Conservation (phyloP, 2,888 invertebrate species). For the Ashinkailepas kermadecensis region DNA sequence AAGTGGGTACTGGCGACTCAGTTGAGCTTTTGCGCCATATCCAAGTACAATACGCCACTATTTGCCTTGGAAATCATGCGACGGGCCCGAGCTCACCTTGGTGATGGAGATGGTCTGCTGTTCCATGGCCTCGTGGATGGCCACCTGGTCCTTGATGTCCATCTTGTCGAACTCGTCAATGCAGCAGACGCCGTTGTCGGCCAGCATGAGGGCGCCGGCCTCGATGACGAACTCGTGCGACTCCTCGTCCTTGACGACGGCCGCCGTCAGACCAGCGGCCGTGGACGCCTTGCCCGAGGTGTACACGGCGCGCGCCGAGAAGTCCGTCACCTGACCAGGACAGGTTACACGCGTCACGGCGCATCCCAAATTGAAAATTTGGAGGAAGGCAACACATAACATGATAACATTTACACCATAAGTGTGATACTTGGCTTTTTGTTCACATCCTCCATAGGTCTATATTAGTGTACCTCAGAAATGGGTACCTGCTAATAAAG, state of each 20-base stretch:
- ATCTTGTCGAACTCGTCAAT: slow-evolving; percentile 99
- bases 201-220: slow-evolving; percentile 98
- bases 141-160: slow-evolving; percentile 95
- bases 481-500: too few relatives aligned
- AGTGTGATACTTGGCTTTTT: too few relatives aligned
- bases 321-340: slow-evolving; percentile 59
- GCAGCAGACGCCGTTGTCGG: slow-evolving; percentile 97
- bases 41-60: too few relatives aligned
- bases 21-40: too few relatives aligned
- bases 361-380: too few relatives aligned
- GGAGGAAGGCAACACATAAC: too few relatives aligned
- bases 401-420: too few relatives aligned
- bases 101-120: slow-evolving; percentile 99
- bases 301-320: slow-evolving; percentile 92
- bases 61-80: too few relatives aligned
- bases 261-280: slow-evolving; percentile 97
- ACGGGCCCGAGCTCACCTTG: slow-evolving; percentile 54
- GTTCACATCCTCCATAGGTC: too few relatives aligned
- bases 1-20: too few relatives aligned
- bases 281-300: slow-evolving; percentile 97
- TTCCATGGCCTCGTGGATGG: slow-evolving; percentile 99
- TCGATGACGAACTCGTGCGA: slow-evolving; percentile 98
- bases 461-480: too few relatives aligned
- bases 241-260: slow-evolving; percentile 96
- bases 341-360: background rate